Evolutionary conservation across 2,113 vertebrate genomes (phyloP).

Genomic region (Rhabdornis inornatus): DNA sequence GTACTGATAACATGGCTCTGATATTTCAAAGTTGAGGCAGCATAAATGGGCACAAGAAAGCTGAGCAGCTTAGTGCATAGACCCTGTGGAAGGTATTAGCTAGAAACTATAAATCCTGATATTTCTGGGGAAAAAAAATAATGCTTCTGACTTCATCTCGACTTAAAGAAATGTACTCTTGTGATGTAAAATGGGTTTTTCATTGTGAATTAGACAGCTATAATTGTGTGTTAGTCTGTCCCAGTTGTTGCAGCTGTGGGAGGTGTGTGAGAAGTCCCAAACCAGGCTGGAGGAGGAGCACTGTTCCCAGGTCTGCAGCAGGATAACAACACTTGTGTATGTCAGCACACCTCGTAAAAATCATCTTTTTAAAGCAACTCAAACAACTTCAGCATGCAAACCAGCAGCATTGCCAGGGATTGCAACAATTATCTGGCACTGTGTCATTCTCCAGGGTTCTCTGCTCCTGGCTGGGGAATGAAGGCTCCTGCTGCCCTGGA

Average conservation of each 20-base stretch:
- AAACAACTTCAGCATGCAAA: neutral
- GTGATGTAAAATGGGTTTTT: neutral
- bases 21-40: neutral
- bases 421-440: neutral
- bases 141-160: neutral
- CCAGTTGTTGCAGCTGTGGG: neutral
- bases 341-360: neutral
- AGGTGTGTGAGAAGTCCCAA: neutral
- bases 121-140: neutral
- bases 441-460: neutral
- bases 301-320: neutral
- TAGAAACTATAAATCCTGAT: neutral
- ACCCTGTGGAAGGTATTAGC: neutral
- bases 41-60: neutral
- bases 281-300: fast-evolving
- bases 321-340: neutral
- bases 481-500: neutral
- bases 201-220: neutral
- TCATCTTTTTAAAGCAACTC: neutral
- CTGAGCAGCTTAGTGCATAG: neutral
- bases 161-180: neutral
- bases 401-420: neutral
- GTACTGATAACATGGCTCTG: neutral
- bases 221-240: neutral
- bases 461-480: neutral